Evolutionary conservation across 1,140 invertebrate genomes (phyloP), one percentile per base, ranked within the genome.

Genomic region (Nomia melanderi): DNA sequence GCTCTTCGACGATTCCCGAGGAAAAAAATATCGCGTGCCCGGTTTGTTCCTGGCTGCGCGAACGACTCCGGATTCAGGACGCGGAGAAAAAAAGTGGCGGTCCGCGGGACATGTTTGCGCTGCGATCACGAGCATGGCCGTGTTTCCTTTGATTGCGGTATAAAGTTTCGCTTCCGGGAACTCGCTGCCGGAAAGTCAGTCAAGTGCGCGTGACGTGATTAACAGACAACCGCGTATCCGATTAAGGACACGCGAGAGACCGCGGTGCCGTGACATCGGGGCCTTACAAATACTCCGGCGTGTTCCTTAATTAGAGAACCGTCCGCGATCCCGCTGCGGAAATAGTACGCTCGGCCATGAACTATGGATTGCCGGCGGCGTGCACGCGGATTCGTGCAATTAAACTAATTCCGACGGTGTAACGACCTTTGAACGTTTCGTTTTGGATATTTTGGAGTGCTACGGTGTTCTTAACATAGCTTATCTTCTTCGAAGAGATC

Each of bases 141-240:
- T 50, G 47, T 50, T 50, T 50, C 47, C 47, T 50, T 50, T 50
- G n/a, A 50, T 50, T 31, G 25, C 27, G 12, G 25, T 12, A 57
- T 29, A 57, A 57, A 57, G 54, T 17, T 57, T 12, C 14, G 27
- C 4, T 20, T 27, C 27, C 27, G 27, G 20, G 54, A 31, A 31
- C 7, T n/a, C n/a, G 5, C 25, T 6, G 27, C 8, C 54, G 4
- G 14, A 57, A 31, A 29, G 54, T 31, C 54, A 57, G 54, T 57
- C 54, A 57, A 57, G 54, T 29, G 54, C 54, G 27, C 54, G 54
- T 29, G 54, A 57, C 54, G 54, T 27, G 54, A 57, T 57, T 57
- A 57, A 57, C 54, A 57, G 31, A 57, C 27, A 57, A 27, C 3
- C 14, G 12, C 27, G 54, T 14, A 14, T 29, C 27, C 54, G 54